Evolutionary conservation across 2,113 vertebrate species (phyloP).

Genomic region (Vidua chalybeata): DNA sequence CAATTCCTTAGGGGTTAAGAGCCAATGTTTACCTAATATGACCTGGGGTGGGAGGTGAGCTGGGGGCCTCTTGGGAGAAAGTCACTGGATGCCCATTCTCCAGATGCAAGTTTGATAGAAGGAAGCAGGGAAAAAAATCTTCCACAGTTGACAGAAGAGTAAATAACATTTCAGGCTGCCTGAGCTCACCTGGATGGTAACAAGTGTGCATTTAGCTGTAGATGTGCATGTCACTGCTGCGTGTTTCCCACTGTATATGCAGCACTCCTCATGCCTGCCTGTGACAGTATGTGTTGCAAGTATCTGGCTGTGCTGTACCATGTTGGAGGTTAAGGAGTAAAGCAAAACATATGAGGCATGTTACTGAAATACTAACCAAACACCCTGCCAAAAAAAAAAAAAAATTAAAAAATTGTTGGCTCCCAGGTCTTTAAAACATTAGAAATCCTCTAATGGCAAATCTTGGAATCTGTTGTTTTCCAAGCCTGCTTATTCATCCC

Average conservation of each 20-base stretch:
- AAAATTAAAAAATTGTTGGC: background rate
- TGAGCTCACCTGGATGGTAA: background rate
- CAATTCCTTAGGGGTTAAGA: background rate
- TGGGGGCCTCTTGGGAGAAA: background rate
- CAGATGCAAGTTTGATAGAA: background rate
- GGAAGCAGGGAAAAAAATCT: background rate
- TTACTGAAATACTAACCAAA: background rate
- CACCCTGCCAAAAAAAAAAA: accelerated
- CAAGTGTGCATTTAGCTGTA: background rate
- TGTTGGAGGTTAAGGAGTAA: background rate
- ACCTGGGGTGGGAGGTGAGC: background rate
- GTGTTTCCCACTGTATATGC: background rate
- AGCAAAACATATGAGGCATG: background rate
- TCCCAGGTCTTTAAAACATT: background rate
- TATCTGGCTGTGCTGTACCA: background rate
- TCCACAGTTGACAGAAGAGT: background rate
- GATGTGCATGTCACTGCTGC: background rate
- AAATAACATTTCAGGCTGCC: background rate
- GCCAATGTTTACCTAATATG: background rate
- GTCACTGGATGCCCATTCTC: accelerated
- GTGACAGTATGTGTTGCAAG: background rate
- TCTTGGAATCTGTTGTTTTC: background rate
- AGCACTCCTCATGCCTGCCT: background rate
- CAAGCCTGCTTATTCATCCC: background rate
- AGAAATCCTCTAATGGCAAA: background rate